Conservation (phyloP, 1,140 invertebrate species). For the Mycetomoellerius zeteki region DNA sequence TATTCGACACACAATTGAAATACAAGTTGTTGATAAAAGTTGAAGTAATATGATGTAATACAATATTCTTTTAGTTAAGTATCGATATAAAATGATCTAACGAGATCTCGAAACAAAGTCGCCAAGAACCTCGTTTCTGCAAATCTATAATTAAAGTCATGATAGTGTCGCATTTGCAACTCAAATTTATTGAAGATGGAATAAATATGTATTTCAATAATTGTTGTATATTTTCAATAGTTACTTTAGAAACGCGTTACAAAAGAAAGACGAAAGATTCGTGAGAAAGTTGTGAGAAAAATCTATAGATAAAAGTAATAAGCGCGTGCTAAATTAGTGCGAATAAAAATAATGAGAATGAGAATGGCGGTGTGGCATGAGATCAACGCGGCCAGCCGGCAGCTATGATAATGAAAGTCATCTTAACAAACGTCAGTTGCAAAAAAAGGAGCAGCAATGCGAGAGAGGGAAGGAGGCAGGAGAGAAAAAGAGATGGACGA, state of each 20-base stretch:
- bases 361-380: conserved; percentile 29
- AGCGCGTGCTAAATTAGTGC: conserved; percentile 38
- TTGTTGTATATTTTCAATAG: not conserved
- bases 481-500: not conserved
- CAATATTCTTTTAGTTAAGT: not conserved
- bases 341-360: conserved; percentile 61
- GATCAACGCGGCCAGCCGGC: conserved; percentile 1
- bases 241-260: not conserved
- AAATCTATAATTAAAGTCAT: not conserved
- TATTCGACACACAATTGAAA: not conserved
- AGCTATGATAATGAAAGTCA: conserved; percentile 65
- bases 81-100: not conserved
- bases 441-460: conserved; percentile 56
- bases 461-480: conserved; percentile 24
- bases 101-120: not conserved
- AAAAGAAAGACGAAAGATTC: not conserved
- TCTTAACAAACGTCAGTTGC: conserved; percentile 63
- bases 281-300: conserved; percentile 26
- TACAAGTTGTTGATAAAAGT: not conserved
- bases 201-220: not conserved
- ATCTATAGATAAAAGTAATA: conserved; percentile 52
- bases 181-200: not conserved
- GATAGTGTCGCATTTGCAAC: not conserved
- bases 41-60: conserved; percentile 11
- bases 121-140: not conserved